These are phyloP conservation scores for Circaetus cinerascens DNA, from an alignment of 2,113 vertebrate genomes.

Conservation along the genomic window DNA sequence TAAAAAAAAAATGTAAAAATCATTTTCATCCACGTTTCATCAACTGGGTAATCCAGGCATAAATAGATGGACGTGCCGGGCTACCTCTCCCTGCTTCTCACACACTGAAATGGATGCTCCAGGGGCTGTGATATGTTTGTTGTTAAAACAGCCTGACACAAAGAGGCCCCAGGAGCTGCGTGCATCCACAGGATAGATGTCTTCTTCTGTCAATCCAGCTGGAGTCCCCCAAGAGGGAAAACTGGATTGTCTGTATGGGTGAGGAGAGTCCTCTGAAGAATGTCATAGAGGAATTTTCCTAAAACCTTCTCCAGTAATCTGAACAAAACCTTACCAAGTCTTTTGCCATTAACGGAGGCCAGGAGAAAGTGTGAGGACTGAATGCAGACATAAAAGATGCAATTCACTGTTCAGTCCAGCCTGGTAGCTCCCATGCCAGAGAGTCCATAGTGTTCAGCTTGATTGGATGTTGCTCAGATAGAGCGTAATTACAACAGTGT, in stretches of 20 bases:
- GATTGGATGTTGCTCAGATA: neutral
- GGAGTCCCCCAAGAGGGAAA: conserved; percentile 6
- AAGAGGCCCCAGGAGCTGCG: conserved; percentile 29
- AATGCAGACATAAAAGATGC: neutral
- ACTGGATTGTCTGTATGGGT: neutral
- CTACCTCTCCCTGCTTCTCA: neutral
- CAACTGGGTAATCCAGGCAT: neutral
- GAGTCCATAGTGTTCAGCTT: neutral
- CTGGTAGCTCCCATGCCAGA: neutral
- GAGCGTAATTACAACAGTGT: neutral
- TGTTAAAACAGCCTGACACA: conserved; percentile 53
- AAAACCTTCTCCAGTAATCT: neutral
- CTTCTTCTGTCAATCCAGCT: conserved; percentile 44
- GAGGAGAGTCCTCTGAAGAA: neutral
- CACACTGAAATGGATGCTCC: neutral
- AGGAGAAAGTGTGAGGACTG: neutral
- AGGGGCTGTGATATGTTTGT: conserved; percentile 37
- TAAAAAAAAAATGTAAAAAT: neutral
- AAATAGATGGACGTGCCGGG: neutral
- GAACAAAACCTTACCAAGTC: neutral
- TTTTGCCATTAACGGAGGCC: neutral
- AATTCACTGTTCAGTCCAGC: neutral
- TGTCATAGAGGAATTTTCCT: conserved; percentile 26
- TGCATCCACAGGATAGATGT: conserved; percentile 42
- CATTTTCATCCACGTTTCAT: accelerated